A percentile compares a stretch with the other conserved stretches of the same genome.
phyloP scores from a whole-genome alignment of 2,888 invertebrate genomes.

The Folsomia manolachei region DNA sequence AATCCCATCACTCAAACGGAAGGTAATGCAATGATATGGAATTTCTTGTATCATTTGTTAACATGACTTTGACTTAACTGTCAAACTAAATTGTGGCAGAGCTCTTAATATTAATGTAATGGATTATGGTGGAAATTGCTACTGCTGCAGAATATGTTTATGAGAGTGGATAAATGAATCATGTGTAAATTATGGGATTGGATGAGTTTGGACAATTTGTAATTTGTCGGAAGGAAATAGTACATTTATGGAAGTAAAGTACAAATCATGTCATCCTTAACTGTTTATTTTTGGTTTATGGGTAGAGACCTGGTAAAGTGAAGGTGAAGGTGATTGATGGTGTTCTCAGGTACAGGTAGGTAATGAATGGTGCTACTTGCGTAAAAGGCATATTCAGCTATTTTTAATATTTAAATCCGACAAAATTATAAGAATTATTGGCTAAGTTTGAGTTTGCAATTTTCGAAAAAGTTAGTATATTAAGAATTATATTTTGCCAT shows the following conservation, averaged over 20 bases:
- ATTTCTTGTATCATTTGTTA: no score
- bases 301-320: no score
- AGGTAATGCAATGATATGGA: not conserved
- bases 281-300: not conserved
- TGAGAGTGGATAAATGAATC: no score
- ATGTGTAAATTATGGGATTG: no score
- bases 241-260: not conserved
- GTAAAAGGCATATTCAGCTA: no score
- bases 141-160: not conserved
- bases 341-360: not conserved
- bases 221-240: not conserved
- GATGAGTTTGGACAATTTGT: not conserved
- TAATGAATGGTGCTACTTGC: no score
- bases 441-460: not conserved
- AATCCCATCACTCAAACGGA: not conserved
- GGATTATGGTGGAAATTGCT: not conserved
- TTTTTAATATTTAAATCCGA: no score
- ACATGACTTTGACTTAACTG: no score
- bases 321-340: not conserved
- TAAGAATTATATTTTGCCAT: not conserved
- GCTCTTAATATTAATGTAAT: not conserved
- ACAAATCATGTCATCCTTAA: not conserved
- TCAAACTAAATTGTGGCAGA: not conserved
- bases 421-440: not conserved
- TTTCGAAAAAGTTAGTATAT: not conserved